A percentile compares a stretch with the other conserved stretches of the same genome.
Conservation (phyloP, 2,113 vertebrate genomes). For the Crotalus horridus region DNA sequence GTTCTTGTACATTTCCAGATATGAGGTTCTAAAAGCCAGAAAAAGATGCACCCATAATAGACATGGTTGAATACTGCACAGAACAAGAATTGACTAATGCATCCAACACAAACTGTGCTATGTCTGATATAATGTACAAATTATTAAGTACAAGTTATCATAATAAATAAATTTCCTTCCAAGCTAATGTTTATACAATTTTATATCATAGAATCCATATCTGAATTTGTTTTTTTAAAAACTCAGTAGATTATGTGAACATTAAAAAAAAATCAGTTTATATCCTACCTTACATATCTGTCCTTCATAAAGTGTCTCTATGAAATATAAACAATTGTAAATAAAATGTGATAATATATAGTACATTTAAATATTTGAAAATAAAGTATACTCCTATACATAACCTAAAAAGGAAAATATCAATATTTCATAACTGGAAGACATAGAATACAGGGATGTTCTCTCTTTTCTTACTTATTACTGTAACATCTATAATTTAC, state of each 20-base stretch:
- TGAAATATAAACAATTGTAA: neutral
- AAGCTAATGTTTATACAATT: neutral
- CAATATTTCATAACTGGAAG: neutral
- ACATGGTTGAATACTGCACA: conserved; percentile 27
- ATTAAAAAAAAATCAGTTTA: neutral
- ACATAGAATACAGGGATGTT: neutral
- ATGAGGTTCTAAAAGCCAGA: conserved; percentile 75
- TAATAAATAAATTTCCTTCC: neutral
- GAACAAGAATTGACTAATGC: neutral
- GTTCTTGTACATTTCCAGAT: conserved; percentile 74
- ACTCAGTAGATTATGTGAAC: neutral
- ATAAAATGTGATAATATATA: neutral
- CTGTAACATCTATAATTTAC: neutral
- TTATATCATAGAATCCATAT: neutral
- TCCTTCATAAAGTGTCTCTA: neutral
- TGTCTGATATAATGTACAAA: neutral
- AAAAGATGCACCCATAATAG: neutral
- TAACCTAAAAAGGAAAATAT: neutral
- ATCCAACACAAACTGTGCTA: neutral
- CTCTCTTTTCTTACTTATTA: neutral
- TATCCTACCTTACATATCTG: neutral
- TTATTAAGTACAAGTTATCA: neutral
- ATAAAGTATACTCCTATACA: neutral
- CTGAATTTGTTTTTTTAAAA: neutral
- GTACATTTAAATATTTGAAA: neutral